A percentile compares a stretch with the other conserved stretches of the same genome.
phyloP scores from a whole-genome alignment of 2,888 invertebrate species.

The Cephus pulcher region DNA sequence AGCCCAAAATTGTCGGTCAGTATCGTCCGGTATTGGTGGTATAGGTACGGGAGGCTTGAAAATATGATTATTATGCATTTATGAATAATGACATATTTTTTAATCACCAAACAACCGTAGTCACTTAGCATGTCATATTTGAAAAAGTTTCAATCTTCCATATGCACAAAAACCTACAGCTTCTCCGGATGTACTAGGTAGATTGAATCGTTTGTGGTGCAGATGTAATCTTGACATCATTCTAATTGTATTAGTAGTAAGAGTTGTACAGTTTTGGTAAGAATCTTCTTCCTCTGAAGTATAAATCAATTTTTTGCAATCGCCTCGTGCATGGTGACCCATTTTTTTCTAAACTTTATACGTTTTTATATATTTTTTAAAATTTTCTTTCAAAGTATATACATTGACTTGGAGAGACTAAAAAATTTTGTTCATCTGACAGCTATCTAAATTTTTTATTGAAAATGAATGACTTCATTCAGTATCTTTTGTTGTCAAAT shows the following conservation, averaged over 20 bases:
- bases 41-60: slow-evolving; percentile 32
- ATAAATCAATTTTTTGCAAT: slow-evolving; percentile 38
- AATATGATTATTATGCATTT: slow-evolving; percentile 2
- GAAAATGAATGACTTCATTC: neutral
- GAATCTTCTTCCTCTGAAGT: slow-evolving; percentile 52
- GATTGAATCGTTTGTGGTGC: slow-evolving; percentile 28
- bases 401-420: neutral
- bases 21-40: slow-evolving; percentile 44
- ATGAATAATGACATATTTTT: neutral
- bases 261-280: slow-evolving; percentile 34
- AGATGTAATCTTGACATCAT: slow-evolving; percentile 32
- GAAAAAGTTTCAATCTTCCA: neutral
- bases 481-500: neutral
- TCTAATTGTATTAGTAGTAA: slow-evolving; percentile 24
- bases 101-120: neutral
- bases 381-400: neutral
- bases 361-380: neutral
- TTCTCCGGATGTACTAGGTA: slow-evolving; percentile 33
- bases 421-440: neutral
- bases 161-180: slow-evolving; percentile 37
- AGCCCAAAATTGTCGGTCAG: slow-evolving; percentile 55
- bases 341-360: slow-evolving; percentile 27
- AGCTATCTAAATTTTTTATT: neutral
- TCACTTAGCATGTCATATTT: neutral
- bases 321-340: slow-evolving; percentile 45